A percentile compares a stretch with the other conserved stretches of the same genome.
Evolutionary conservation across 2,888 invertebrate genomes (phyloP).

Genomic region (Metellina segmentata): DNA sequence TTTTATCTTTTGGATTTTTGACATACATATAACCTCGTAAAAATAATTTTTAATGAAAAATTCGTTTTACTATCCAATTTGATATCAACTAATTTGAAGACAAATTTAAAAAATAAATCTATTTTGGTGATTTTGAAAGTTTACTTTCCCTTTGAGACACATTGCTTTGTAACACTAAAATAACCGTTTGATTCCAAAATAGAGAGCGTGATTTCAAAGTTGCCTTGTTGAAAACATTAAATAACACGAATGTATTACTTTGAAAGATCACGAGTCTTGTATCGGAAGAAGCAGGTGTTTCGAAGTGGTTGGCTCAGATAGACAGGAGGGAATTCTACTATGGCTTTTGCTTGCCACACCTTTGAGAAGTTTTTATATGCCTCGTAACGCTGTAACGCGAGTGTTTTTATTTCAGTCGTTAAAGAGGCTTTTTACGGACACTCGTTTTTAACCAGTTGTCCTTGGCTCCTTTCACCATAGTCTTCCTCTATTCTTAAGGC

Average conservation of each 20-base stretch:
- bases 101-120: too few species aligned
- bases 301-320: constrained; percentile 33
- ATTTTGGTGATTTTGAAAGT: too few species aligned
- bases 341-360: constrained; percentile 61
- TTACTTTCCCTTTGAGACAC: too few species aligned
- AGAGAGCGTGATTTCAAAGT: too few species aligned
- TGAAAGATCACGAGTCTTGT: not conserved
- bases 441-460: constrained; percentile 67
- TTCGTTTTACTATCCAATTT: too few species aligned
- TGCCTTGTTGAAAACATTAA: not conserved
- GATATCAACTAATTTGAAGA: too few species aligned
- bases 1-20: too few species aligned
- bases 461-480: constrained; percentile 52
- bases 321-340: constrained; percentile 38
- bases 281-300: constrained; percentile 64
- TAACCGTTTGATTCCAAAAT: too few species aligned
- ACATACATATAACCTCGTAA: too few species aligned
- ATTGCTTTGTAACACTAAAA: too few species aligned
- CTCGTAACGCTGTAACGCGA: constrained; percentile 49
- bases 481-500: not conserved
- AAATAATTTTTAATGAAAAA: too few species aligned
- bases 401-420: constrained; percentile 74
- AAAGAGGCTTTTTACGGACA: constrained; percentile 53
- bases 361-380: constrained; percentile 52
- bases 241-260: not conserved